phyloP scores from a whole-genome alignment of 2,797 vertebrate genomes.

The Momotus momota region DNA sequence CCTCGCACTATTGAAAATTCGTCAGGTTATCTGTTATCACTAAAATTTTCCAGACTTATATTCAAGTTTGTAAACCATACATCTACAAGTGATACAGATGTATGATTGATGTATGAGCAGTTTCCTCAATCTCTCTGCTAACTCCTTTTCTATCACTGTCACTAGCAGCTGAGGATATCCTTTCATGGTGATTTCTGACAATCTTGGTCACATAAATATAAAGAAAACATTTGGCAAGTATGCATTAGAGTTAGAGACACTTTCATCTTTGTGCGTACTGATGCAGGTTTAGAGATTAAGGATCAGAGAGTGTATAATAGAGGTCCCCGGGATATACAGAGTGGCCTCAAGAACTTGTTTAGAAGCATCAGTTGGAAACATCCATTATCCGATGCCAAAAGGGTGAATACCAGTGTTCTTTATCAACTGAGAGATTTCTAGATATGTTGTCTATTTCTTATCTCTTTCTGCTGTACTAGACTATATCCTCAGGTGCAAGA shows the following conservation, averaged over 20 bases:
- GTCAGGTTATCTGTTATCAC: neutral
- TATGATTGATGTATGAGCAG: neutral
- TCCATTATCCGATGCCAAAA: neutral
- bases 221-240: neutral
- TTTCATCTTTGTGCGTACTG: neutral
- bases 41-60: neutral
- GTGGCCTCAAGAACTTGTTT: neutral
- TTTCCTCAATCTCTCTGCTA: neutral
- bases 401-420: neutral
- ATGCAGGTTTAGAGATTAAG: neutral
- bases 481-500: neutral
- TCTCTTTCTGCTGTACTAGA: neutral
- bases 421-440: neutral
- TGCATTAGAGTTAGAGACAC: neutral
- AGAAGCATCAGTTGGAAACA: neutral
- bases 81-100: neutral
- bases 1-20: neutral
- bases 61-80: neutral
- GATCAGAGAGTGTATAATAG: neutral
- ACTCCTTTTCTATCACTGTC: neutral
- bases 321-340: neutral
- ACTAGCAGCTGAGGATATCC: neutral
- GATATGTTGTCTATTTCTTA: neutral
- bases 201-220: neutral
- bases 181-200: neutral